Base-by-base conservation (phyloP, 2,888 invertebrate species). In the Leptura quadrifasciata region DNA sequence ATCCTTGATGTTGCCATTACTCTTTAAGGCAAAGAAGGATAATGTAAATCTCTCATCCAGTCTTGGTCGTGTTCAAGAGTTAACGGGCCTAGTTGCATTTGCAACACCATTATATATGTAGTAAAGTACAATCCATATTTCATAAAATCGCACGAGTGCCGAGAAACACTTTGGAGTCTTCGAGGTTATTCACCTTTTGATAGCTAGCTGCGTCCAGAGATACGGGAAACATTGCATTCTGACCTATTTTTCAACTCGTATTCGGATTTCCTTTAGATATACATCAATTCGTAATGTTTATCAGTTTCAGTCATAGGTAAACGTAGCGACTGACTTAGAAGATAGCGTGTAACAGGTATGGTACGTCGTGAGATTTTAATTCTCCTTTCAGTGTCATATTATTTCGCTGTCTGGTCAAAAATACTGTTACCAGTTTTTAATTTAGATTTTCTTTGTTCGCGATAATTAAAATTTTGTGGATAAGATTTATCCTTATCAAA, bases 91-190 rank as follows among this genome's bases (percentile, higher is more conserved):
- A 64, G 64, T 74, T 73, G 71, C 73, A 54, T 39, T 65, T 12
- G 63, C 67, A 71, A 75, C 74, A 64, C 64, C 61, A 77, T 60
- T 58, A 74, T 67, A 60, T 74, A 78, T 77, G 79, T 69, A 72
- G 68, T 69, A 61, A 65, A 70, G 39, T 69, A 72, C 75, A 68
- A 78, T 77, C 78, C 77, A 79, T 82, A 80, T 81, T 82, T 81
- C 80, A 81, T 79, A 75, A 80, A 82, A 75, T 78, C 52, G 82
- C 79, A 81, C 75, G 80, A 78, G 71, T 74, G 67, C 73, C 27
- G 74, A 72, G 72, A 72, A 72, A 64, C 64, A 72, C 64, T 77
- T 76, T 47, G 79, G 75, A 79, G 60, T 75, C 27, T 69, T 73
- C 65, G 73, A 76, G 80, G 80, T 78, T 79, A 60, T 79, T 81